phyloP scores from a whole-genome alignment of 2,797 vertebrate genomes.

The Neosilurus mollespiculum region DNA sequence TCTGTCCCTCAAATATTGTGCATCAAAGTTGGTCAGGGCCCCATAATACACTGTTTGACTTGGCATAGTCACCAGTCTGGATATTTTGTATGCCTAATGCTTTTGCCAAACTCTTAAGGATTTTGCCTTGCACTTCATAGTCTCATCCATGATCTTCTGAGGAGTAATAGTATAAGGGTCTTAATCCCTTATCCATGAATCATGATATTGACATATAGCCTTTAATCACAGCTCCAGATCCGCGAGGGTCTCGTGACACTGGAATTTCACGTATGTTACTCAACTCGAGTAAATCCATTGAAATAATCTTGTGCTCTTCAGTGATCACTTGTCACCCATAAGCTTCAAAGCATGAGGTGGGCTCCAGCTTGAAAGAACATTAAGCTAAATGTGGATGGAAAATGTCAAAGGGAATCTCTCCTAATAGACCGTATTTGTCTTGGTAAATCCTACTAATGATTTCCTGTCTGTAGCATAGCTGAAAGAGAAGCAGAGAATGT shows the following conservation, averaged over 20 bases:
- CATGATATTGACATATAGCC: conserved; percentile 57
- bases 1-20: conserved; percentile 64
- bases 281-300: conserved; percentile 58
- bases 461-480: not conserved
- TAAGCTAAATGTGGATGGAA: conserved; percentile 20
- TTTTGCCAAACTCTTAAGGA: conserved; percentile 40
- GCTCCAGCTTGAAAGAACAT: conserved; percentile 58
- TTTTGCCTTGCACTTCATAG: conserved; percentile 56
- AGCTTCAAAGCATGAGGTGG: conserved; percentile 60
- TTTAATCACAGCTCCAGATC: conserved; percentile 68
- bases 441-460: conserved; percentile 21
- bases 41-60: conserved; percentile 66
- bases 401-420: conserved; percentile 9
- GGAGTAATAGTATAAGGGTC: conserved; percentile 62
- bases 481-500: not conserved
- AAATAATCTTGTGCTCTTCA: conserved; percentile 60
- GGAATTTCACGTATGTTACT: conserved; percentile 66
- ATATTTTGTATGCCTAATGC: conserved; percentile 65
- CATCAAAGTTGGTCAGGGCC: conserved; percentile 58
- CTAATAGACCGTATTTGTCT: not conserved
- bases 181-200: conserved; percentile 54
- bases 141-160: conserved; percentile 51
- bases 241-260: conserved; percentile 63
- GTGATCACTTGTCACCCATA: conserved; percentile 63
- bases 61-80: conserved; percentile 67